A percentile compares a stretch with the other conserved stretches of the same genome.
Evolutionary conservation across 2,113 vertebrate genomes (phyloP).

Genomic region (Periophthalmodon schlosseri): DNA sequence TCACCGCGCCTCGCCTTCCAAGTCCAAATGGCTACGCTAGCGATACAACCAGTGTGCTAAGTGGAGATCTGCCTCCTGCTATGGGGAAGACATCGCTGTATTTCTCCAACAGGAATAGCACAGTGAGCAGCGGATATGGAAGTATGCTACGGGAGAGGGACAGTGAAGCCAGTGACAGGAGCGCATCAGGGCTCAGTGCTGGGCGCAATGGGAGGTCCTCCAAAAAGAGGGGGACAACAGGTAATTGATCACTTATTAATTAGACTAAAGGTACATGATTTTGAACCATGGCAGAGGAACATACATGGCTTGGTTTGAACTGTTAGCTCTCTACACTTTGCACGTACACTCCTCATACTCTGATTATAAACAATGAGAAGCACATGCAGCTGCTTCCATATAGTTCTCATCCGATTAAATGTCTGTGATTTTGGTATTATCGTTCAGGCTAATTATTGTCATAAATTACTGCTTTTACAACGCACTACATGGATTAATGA

Average conservation of each 20-base stretch:
- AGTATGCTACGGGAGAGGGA: conserved; percentile 94
- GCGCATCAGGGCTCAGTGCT: conserved; percentile 52
- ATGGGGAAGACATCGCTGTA: conserved; percentile 96
- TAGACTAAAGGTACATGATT: background rate
- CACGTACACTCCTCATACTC: no score
- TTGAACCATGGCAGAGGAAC: background rate
- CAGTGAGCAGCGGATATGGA: conserved; percentile 88
- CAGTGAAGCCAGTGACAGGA: conserved; percentile 87
- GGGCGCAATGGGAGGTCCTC: conserved; percentile 80
- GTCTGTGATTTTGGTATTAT: no score
- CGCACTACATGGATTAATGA: no score
- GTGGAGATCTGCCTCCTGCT: conserved; percentile 93
- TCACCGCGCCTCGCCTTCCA: conserved; percentile 89
- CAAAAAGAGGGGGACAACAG: conserved; percentile 85
- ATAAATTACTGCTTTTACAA: no score
- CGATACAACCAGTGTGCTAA: conserved; percentile 95
- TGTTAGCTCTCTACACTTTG: no score
- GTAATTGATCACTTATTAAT: conserved; percentile 67
- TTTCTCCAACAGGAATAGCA: conserved; percentile 90
- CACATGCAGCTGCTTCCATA: no score
- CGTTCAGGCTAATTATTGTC: no score
- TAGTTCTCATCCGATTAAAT: no score
- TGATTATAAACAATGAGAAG: no score
- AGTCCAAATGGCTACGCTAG: conserved; percentile 92
- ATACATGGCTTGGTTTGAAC: no score